Evolutionary conservation across 2,888 invertebrate genomes (phyloP).

Genomic region (Leptinotarsa rubiginosa): DNA sequence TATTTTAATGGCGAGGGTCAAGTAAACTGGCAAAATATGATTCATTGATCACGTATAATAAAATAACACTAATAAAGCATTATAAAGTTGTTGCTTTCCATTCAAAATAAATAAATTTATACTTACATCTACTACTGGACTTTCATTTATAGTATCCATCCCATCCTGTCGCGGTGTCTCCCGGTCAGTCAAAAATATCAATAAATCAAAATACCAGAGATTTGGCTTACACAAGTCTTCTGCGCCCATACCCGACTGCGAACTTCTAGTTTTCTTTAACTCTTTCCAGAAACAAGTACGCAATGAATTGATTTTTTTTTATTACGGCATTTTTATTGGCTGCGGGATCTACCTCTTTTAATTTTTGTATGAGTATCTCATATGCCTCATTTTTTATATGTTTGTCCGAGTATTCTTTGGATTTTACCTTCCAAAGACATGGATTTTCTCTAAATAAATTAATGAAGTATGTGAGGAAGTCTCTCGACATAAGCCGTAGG

Average conservation of each 20-base stretch:
- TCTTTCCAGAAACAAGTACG: conserved; percentile 5
- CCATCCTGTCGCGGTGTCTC: conserved; percentile 12
- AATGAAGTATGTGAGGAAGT: conserved; percentile 13
- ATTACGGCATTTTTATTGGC: conserved; percentile 12
- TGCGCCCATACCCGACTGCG: conserved; percentile 4
- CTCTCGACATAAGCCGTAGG: conserved; percentile 8
- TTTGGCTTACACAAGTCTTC: conserved; percentile 1
- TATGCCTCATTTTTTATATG: background rate
- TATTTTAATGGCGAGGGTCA: conserved; percentile 11
- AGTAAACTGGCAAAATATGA: conserved; percentile 8
- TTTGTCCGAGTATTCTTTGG: background rate
- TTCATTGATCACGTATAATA: conserved; percentile 7
- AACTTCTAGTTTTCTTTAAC: conserved; percentile 1
- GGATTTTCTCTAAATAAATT: conserved; percentile 6
- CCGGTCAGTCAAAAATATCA: conserved; percentile 4
- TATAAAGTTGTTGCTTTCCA: conserved; percentile 1
- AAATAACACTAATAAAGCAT: conserved; percentile 9
- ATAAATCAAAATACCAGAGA: conserved; percentile 13
- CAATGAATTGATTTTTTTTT: conserved; percentile 7
- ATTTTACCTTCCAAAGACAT: conserved; percentile 9
- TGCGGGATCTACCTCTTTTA: background rate
- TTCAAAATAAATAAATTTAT: conserved; percentile 2
- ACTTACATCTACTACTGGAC: background rate
- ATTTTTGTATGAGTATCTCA: conserved; percentile 6
- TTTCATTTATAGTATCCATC: conserved; percentile 2